phyloP scores from a whole-genome alignment of 2,797 vertebrate genomes.

The Dallia pectoralis region DNA sequence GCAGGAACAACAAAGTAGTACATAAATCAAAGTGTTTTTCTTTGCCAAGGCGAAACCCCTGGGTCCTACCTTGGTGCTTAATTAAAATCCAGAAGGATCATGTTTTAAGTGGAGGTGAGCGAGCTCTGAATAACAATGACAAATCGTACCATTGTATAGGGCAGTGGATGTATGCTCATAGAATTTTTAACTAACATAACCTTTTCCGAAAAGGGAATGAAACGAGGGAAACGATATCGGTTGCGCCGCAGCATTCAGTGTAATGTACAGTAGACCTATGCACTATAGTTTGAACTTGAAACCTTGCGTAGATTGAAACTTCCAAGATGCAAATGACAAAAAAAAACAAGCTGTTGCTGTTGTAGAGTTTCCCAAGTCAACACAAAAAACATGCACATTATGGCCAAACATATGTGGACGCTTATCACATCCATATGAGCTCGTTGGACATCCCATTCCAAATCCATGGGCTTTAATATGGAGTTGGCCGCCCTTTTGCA shows the following conservation, averaged over 20 bases:
- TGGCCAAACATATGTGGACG: no score
- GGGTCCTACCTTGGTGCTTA: constrained; percentile 80
- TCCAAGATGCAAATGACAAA: no score
- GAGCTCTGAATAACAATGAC: constrained; percentile 81
- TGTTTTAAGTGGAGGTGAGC: constrained; percentile 83
- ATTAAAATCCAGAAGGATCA: constrained; percentile 86
- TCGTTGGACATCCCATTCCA: no score
- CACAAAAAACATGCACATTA: constrained; percentile 69
- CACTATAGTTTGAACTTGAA: constrained; percentile 21
- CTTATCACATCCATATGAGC: no score
- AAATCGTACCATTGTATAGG: constrained; percentile 67
- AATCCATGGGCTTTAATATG: no score
- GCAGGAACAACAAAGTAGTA: constrained; percentile 76
- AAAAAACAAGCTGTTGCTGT: constrained; percentile 30
- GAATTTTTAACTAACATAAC: constrained; percentile 62
- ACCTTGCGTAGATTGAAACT: no score
- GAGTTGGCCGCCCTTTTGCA: no score
- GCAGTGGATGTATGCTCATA: constrained; percentile 71
- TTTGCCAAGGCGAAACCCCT: constrained; percentile 74
- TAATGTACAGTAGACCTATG: neutral
- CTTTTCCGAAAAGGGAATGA: constrained; percentile 63
- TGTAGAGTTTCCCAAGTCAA: constrained; percentile 61
- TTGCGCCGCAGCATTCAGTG: constrained; percentile 31
- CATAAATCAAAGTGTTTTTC: constrained; percentile 82
- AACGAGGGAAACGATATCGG: constrained; percentile 49